phyloP scores from a whole-genome alignment of 2,113 vertebrate genomes.

The Ammodytes dubius region DNA sequence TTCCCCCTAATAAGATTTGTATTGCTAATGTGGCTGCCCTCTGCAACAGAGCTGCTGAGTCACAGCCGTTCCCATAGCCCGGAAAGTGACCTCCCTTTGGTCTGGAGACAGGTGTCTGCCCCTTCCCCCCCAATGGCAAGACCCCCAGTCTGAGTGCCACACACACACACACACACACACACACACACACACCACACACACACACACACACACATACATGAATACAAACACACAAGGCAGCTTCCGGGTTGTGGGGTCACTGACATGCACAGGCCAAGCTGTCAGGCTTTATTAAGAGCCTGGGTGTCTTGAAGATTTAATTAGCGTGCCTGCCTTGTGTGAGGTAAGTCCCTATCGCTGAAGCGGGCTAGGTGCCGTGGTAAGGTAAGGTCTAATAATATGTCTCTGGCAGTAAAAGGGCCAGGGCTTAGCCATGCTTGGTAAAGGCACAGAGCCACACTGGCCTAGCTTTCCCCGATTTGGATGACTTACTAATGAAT shows the following conservation, averaged over 20 bases:
- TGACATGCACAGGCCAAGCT: constrained; percentile 68
- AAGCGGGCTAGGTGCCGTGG: constrained; percentile 32
- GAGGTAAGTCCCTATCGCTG: constrained; percentile 48
- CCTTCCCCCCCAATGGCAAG: constrained; percentile 47
- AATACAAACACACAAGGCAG: constrained; percentile 53
- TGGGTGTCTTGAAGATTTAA: constrained; percentile 77
- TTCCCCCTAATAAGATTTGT: constrained; percentile 33
- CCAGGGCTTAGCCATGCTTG: constrained; percentile 25
- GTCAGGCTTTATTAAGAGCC: constrained; percentile 77
- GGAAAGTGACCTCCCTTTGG: constrained; percentile 69
- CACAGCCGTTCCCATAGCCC: constrained; percentile 76
- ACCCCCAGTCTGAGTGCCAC: constrained; percentile 39
- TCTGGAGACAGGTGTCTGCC: constrained; percentile 79
- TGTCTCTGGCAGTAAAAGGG: constrained; percentile 39
- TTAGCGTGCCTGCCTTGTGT: constrained; percentile 62
- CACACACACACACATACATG: constrained; percentile 33
- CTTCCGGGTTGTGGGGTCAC: constrained; percentile 72
- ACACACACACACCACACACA: constrained; percentile 43
- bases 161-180: constrained; percentile 24
- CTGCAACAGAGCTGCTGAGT: constrained; percentile 63
- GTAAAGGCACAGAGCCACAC: constrained; percentile 48
- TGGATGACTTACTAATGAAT: constrained; percentile 7
- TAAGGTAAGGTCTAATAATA: constrained; percentile 61
- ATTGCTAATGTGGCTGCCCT: constrained; percentile 55
- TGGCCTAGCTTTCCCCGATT: constrained; percentile 27